These are phyloP conservation scores for Phaetusa simplex DNA, from an alignment of 2,113 vertebrate genomes.

Conservation along the genomic window DNA sequence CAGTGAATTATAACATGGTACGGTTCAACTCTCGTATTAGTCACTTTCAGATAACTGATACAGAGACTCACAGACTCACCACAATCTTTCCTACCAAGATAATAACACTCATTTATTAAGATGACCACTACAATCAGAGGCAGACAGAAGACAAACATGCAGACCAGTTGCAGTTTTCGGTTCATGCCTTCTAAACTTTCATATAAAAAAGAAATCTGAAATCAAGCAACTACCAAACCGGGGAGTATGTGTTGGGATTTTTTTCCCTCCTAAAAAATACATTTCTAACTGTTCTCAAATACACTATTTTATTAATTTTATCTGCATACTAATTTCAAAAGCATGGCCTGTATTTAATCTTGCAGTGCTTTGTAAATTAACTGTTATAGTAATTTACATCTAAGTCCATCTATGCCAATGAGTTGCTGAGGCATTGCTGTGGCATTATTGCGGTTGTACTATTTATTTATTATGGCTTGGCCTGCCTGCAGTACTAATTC, in stretches of 20 bases:
- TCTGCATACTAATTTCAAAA: background rate
- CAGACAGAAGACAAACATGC: background rate
- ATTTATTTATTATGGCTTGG: constrained; percentile 5
- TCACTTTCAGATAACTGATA: background rate
- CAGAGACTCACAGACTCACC: background rate
- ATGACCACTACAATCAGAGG: background rate
- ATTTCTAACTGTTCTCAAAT: background rate
- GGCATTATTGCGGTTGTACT: background rate
- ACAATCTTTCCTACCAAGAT: background rate
- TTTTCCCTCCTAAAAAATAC: background rate
- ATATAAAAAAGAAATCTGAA: background rate
- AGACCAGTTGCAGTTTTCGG: background rate
- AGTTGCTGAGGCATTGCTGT: background rate
- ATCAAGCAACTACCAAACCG: background rate
- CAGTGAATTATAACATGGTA: background rate
- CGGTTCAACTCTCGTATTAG: background rate
- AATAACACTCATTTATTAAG: background rate
- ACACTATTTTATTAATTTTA: background rate
- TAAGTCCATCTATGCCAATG: background rate
- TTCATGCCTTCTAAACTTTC: background rate
- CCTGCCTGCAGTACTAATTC: background rate
- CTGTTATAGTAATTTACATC: background rate
- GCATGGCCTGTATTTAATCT: background rate
- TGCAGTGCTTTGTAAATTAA: background rate
- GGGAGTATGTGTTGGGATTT: rapidly evolving